phyloP scores from a whole-genome alignment of 1,140 invertebrate genomes.

The Geopemphigus sp. region DNA sequence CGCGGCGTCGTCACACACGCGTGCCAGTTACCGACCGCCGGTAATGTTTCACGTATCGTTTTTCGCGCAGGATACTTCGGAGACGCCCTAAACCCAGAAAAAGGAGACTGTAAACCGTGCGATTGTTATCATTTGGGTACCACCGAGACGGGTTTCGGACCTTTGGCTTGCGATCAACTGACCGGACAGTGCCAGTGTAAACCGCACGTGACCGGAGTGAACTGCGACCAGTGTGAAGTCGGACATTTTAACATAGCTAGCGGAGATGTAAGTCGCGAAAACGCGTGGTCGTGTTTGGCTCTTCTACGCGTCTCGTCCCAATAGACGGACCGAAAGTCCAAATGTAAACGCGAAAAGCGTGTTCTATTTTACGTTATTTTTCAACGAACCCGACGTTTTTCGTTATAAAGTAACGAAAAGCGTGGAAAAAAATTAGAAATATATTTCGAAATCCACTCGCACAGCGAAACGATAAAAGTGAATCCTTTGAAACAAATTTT shows the following conservation, averaged over 20 bases:
- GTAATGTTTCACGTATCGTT: neutral
- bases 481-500: too few relatives aligned
- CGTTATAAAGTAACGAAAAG: too few relatives aligned
- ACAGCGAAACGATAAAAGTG: too few relatives aligned
- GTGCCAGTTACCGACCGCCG: too few relatives aligned
- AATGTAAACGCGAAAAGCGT: too few relatives aligned
- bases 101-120: constrained; percentile 88
- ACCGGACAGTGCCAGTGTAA: constrained; percentile 84
- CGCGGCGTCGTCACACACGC: neutral
- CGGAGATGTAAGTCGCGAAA: constrained; percentile 62
- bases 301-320: too few relatives aligned
- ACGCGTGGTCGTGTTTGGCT: too few relatives aligned
- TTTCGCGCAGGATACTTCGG: constrained; percentile 71
- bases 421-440: too few relatives aligned
- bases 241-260: constrained; percentile 81
- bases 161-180: constrained; percentile 74
- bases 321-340: too few relatives aligned
- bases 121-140: constrained; percentile 81
- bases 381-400: too few relatives aligned
- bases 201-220: constrained; percentile 78
- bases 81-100: constrained; percentile 79
- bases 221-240: constrained; percentile 84
- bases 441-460: too few relatives aligned
- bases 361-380: too few relatives aligned
- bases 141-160: constrained; percentile 64